Base-by-base conservation (phyloP, 2,888 invertebrate genomes). In the Apoderus coryli region DNA sequence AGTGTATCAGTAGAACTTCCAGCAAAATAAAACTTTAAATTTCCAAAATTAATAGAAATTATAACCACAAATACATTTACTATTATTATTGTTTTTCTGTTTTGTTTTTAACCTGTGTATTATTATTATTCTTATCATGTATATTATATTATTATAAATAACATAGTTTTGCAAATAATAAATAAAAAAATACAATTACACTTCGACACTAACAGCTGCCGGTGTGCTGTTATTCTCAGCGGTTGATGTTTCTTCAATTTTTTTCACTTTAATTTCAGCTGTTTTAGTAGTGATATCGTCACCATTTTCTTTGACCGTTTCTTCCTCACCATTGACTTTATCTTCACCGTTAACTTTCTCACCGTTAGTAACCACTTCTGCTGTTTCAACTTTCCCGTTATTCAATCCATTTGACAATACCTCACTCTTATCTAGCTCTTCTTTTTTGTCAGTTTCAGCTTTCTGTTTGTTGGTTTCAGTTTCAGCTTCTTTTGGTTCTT, bases 181-280 rank as follows among this genome's bases (percentile, higher is more conserved):
- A n/a, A n/a, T n/a, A n/a, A n/a, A n/a, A n/a, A n/a, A 11, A n/a
- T 13, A 36, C 29, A 32, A 30, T 45, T 48, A 49, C 33, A 45
- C 48, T 34, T 46, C 43, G 10, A 48, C 47, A 40, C 41, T 44
- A 24, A 48, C 48, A 15, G 48, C 35, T 15, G 46, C 40, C 31
- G 44, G 36, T 34, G 37, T 40, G 13, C 43, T 44, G n/a, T 35
- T 34, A 14, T 25, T 22, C 12, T 27, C 22, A 22, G 41, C 29
- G 6, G 42, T 22, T 10, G 34, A 14, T 22, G 39, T 35, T 12
- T 61, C 57, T 30, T 65, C 58, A 22, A 68, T 59, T 38, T 65
- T 60, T 57, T 69, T 69, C 13, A 64, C 63, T 58, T 67, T 67
- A 43, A 69, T 65, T 37, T 69, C 68, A 54, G 47, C 40, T 44